phyloP scores from a whole-genome alignment of 1,140 invertebrate species.

The Frieseomelitta varia region DNA sequence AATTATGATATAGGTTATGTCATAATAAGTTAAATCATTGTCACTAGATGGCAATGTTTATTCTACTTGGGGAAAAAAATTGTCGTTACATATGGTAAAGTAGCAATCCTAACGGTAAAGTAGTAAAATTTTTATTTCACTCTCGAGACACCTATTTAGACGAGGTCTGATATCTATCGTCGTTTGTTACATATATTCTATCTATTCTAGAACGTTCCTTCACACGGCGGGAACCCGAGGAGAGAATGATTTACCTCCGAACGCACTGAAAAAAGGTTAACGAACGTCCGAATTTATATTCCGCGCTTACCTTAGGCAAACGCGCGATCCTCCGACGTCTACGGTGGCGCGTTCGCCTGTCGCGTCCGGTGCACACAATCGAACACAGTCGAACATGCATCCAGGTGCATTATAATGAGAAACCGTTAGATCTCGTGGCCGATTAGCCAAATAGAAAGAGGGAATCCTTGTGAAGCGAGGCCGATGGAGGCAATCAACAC shows the following conservation, averaged over 20 bases:
- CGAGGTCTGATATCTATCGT: not conserved
- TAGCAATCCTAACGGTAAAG: too few relatives aligned
- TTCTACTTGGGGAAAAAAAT: too few relatives aligned
- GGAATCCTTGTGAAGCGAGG: slow-evolving; percentile 41
- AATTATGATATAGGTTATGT: too few relatives aligned
- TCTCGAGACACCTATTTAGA: not conserved
- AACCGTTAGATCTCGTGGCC: slow-evolving; percentile 57
- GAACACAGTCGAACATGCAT: not conserved
- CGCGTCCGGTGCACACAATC: not conserved
- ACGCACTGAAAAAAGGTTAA: slow-evolving; percentile 12
- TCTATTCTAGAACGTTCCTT: not conserved
- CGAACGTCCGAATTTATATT: slow-evolving; percentile 36
- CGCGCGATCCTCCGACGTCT: slow-evolving; percentile 6
- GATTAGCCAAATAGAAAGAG: slow-evolving; percentile 57
- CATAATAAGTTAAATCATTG: too few relatives aligned
- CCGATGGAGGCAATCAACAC: slow-evolving; percentile 32
- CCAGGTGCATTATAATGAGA: slow-evolving; percentile 23
- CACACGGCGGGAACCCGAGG: not conserved
- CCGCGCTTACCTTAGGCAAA: not conserved
- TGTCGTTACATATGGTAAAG: too few relatives aligned
- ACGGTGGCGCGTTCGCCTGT: not conserved
- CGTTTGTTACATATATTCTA: not conserved
- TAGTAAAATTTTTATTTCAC: too few relatives aligned
- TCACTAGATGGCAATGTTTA: too few relatives aligned
- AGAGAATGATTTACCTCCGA: not conserved